Base-by-base conservation (phyloP, 2,113 vertebrate species). In the Xiphias gladius region DNA sequence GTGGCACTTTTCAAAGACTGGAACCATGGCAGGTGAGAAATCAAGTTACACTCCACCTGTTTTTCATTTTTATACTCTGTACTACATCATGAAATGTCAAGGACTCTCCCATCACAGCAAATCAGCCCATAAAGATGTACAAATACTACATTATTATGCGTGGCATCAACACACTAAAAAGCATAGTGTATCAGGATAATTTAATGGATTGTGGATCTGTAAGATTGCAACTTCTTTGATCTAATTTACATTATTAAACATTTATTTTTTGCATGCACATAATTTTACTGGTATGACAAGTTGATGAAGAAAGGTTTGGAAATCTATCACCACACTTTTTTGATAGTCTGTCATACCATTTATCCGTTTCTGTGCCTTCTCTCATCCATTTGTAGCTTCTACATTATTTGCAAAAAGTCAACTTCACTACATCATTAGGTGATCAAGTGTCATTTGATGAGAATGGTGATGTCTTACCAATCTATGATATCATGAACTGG, bases 401-500 rank as follows among this genome's bases (percentile, higher is more conserved):
- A 14, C 67, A 94, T 88, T 94, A 95, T 81, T 79, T 94, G 59
- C 77, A 94, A 80, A 89, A 71, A 3, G 92, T 95, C 11, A 93
- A 92, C 66, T 94, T 95, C 39, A 94, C 89, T 32, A 94, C 94
- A 76, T 41, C 79, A 2, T 94, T 91, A 81, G 94, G 93, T 14
- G 94, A 95, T 64, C 71, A 84, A 68, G 92, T 95, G 11, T 93
- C 91, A 7, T 95, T 95, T 88, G 94, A 95, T 46, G 50, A 94
- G 5, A 95, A 95, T 58, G 95, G 95, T 4, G 90, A 95, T 74
- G 94, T 91, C 19, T 58, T 94, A 64, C 92, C 94, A 66, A 94
- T 94, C 8, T 95, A 95, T 69, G 95, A 95, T 62, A 69, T 95
- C 7, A 85, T 95, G 88, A 95, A 94, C 86, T 95, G 95, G 95